These are phyloP conservation scores for Lophochroa leadbeateri DNA, from an alignment of 2,113 vertebrate species.

Conservation along the genomic window DNA sequence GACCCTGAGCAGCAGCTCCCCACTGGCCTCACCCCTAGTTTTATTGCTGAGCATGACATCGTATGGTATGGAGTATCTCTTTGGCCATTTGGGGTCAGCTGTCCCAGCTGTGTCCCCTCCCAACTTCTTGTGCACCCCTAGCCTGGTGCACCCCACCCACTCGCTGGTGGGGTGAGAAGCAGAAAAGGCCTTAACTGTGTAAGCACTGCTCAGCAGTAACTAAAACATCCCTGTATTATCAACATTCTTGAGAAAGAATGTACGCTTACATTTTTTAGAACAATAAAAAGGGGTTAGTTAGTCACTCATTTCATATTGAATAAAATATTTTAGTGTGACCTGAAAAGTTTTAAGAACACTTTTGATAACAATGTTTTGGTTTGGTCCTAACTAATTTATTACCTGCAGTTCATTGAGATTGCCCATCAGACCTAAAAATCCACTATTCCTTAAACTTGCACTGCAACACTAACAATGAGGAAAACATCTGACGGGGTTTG, in stretches of 20 bases:
- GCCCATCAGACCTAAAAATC: background rate
- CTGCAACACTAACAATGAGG: background rate
- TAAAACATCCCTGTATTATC: background rate
- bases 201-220: background rate
- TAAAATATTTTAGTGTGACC: background rate
- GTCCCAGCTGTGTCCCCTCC: background rate
- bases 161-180: fast-evolving
- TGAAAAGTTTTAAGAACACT: background rate
- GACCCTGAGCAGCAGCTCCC: fast-evolving
- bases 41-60: background rate
- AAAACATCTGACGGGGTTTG: background rate
- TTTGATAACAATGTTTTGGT: background rate
- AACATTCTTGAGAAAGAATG: background rate
- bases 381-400: background rate
- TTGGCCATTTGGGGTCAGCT: background rate
- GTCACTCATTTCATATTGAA: background rate
- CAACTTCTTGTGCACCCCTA: background rate
- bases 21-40: background rate
- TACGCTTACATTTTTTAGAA: background rate
- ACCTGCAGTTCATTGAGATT: background rate
- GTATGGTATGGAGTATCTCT: too few species aligned
- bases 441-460: background rate
- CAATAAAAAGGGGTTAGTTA: fast-evolving
- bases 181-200: background rate
- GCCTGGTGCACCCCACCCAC: too few species aligned